Base-by-base conservation (phyloP, 2,888 invertebrate species). In the Timema cristinae region DNA sequence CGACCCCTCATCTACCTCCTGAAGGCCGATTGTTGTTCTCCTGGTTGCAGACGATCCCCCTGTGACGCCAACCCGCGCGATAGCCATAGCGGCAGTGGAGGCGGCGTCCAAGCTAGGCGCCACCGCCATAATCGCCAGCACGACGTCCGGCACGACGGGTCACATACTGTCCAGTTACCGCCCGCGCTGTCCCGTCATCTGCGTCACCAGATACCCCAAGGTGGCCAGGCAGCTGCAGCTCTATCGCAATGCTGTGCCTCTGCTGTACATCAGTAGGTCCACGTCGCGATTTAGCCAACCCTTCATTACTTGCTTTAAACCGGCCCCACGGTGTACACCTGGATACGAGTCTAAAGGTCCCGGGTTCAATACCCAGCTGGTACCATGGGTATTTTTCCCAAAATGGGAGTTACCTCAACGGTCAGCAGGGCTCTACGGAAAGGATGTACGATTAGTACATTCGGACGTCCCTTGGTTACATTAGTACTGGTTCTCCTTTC, bases 31-130 rank as follows among this genome's bases (percentile, higher is more conserved):
- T 32, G 32, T 4, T 32, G 32, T 32, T 32, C n/a, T 32, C 2
- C 32, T 73, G 6, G 66, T 73, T 79, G 0, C 78, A 89, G 88
- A 89, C 87, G 59, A 77, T 82, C 15, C 83, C 88, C 91, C 92
- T 10, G 88, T 94, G 61, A 97, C 97, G 81, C 91, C 93, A 49
- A 91, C 96, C 0, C 96, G 97, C 82, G 90, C 94, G 0, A 91
- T 94, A 6, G 97, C 97, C 48, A 94, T 98, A 78, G 95, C 98
- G 2, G 91, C 97, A 0, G 97, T 97, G 5, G 97, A 97, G 79
- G 97, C 97, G 1, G 91, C 98, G 1, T 87, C 91, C 78, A 95
- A 96, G 81, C 91, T 92, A 80, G 85, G 90, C 79, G 97, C 98
- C 4, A 87, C 93, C 7, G 97, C 97, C 70, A 93, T 97, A 75